Evolutionary conservation across 2,888 invertebrate species (phyloP).

Genomic region (Pimpla rufipes): DNA sequence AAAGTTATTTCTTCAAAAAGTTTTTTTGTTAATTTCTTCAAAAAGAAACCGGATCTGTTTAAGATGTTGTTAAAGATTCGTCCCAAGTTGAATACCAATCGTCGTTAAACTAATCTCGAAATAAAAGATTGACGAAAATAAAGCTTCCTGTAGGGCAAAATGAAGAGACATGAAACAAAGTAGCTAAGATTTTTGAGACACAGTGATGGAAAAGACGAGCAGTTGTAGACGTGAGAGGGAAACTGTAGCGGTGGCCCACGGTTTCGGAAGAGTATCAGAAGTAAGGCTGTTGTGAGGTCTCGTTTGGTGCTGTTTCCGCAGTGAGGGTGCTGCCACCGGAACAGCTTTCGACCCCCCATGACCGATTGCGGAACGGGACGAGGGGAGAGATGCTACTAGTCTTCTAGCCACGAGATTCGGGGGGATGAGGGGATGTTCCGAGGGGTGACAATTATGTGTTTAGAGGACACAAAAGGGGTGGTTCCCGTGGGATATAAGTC

Average conservation of each 20-base stretch:
- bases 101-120: too few relatives aligned
- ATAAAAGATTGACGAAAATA: too few relatives aligned
- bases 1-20: too few relatives aligned
- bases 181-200: not conserved
- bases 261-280: constrained; percentile 62
- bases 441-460: constrained; percentile 83
- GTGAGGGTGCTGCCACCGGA: constrained; percentile 47
- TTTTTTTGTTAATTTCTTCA: too few relatives aligned
- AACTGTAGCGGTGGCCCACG: constrained; percentile 68
- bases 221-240: not conserved
- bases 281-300: not conserved
- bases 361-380: constrained; percentile 31
- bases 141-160: too few relatives aligned
- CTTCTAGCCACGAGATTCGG: constrained; percentile 58
- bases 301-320: constrained; percentile 58
- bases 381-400: constrained; percentile 55
- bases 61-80: too few relatives aligned
- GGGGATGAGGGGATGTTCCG: constrained; percentile 65
- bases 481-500: constrained; percentile 79
- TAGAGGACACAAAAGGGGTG: constrained; percentile 79
- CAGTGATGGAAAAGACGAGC: not conserved
- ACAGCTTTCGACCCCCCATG: constrained; percentile 63
- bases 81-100: too few relatives aligned
- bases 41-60: too few relatives aligned
- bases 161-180: not conserved